These are phyloP conservation scores for Clarias laeviceps DNA, from an alignment of 2,797 vertebrate genomes.

Conservation along the genomic window DNA sequence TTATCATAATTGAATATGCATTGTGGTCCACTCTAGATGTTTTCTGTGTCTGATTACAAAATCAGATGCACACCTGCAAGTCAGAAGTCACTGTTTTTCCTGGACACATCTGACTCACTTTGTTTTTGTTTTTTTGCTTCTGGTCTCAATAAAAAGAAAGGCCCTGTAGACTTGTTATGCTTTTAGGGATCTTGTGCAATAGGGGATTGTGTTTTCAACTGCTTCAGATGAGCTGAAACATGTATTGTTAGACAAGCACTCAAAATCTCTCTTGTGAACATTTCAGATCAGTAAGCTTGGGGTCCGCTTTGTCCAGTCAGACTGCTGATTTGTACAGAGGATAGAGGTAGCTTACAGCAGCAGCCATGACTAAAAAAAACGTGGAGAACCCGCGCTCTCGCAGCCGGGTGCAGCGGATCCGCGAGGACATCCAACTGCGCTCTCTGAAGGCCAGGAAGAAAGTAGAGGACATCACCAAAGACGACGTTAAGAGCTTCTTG, in stretches of 20 bases:
- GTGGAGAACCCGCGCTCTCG: slow-evolving; percentile 74
- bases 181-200: neutral
- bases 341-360: slow-evolving; percentile 6
- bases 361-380: slow-evolving; percentile 77
- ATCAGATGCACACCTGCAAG: slow-evolving; percentile 23
- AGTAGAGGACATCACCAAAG: slow-evolving; percentile 92
- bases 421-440: slow-evolving; percentile 90
- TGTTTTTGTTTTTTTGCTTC: neutral
- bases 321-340: slow-evolving; percentile 23
- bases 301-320: neutral
- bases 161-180: neutral
- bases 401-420: slow-evolving; percentile 88
- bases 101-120: neutral
- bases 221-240: neutral
- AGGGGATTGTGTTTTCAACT: neutral
- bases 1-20: slow-evolving; percentile 28
- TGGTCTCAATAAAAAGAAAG: neutral
- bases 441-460: slow-evolving; percentile 92
- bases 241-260: neutral
- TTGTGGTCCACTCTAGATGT: neutral
- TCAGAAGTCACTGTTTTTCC: slow-evolving; percentile 19
- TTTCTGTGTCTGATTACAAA: neutral
- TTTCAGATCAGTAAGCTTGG: neutral
- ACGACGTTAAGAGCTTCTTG: slow-evolving; percentile 88
- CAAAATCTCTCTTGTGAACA: neutral